These are phyloP conservation scores for Halocaridina rubra DNA, from an alignment of 2,888 invertebrate species.

Conservation along the genomic window DNA sequence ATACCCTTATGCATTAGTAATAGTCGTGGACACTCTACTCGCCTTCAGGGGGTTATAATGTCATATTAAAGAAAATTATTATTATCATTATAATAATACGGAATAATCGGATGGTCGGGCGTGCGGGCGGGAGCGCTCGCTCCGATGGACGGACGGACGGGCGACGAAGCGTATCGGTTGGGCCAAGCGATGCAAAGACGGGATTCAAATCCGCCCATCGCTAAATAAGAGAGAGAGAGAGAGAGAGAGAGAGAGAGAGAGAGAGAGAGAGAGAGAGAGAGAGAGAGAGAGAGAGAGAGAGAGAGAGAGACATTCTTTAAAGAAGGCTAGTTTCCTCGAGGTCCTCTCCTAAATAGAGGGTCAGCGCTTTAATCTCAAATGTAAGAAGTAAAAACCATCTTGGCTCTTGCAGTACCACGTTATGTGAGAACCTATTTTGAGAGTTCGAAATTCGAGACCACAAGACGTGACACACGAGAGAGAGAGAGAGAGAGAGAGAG, in stretches of 20 bases:
- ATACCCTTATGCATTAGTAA: no score
- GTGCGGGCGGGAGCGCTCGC: not conserved
- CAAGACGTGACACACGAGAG: not conserved
- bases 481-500: not conserved
- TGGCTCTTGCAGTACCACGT: not conserved
- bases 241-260: not conserved
- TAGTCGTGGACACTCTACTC: no score
- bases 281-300: not conserved
- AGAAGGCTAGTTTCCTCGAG: no score
- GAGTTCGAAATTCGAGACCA: no score
- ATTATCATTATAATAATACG: no score
- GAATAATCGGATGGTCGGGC: not conserved
- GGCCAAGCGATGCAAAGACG: slow-evolving; percentile 15
- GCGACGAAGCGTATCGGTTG: slow-evolving; percentile 15
- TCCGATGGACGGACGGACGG: not conserved
- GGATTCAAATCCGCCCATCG: not conserved
- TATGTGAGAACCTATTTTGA: not conserved
- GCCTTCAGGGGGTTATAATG: no score
- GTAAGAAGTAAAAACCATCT: no score
- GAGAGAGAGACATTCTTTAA: no score
- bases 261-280: not conserved
- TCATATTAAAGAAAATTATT: no score
- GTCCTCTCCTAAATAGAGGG: not conserved
- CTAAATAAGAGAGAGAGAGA: not conserved
- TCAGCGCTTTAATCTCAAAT: not conserved